Evolutionary conservation across 2,888 invertebrate genomes (phyloP).

Genomic region (Linnaemya vulpina): DNA sequence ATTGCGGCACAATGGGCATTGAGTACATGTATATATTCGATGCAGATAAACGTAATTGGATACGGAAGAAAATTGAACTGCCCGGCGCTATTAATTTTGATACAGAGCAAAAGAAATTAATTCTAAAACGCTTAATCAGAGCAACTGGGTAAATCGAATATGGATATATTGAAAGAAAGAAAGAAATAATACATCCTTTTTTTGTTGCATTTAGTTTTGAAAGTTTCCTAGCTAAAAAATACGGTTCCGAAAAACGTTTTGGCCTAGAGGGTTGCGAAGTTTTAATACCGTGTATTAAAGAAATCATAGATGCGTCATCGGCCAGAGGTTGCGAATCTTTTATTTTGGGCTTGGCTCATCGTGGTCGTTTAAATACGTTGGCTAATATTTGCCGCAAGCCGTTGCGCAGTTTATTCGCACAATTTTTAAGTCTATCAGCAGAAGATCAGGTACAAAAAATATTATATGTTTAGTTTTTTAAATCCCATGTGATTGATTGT

Average conservation of each 20-base stretch:
- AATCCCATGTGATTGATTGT: background rate
- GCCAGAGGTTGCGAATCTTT: conserved; percentile 97
- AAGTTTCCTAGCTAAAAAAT: conserved; percentile 98
- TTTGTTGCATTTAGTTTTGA: conserved; percentile 89
- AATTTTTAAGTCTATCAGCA: conserved; percentile 93
- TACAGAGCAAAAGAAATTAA: conserved; percentile 94
- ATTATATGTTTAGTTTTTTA: too few species aligned
- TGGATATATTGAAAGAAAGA: background rate
- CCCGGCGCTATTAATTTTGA: conserved; percentile 93
- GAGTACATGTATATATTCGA: conserved; percentile 99
- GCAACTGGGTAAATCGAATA: conserved; percentile 89
- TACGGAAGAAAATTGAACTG: conserved; percentile 96
- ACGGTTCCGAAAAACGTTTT: conserved; percentile 99
- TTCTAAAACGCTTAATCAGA: conserved; percentile 96
- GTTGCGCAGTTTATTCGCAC: conserved; percentile 94
- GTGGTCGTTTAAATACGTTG: conserved; percentile 92
- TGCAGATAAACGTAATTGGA: conserved; percentile 99
- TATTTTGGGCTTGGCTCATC: conserved; percentile 96
- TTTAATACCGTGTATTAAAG: conserved; percentile 99
- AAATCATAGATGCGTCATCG: conserved; percentile 98
- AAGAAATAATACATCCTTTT: background rate
- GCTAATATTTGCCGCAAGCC: conserved; percentile 97
- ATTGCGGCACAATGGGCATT: conserved; percentile 98
- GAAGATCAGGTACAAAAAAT: conserved; percentile 84
- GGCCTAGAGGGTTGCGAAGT: conserved; percentile 99